Percentiles rank a stretch among this genome's conserved stretches.
phyloP scores from a whole-genome alignment of 2,888 invertebrate genomes.

The Calameuta filiformis region DNA sequence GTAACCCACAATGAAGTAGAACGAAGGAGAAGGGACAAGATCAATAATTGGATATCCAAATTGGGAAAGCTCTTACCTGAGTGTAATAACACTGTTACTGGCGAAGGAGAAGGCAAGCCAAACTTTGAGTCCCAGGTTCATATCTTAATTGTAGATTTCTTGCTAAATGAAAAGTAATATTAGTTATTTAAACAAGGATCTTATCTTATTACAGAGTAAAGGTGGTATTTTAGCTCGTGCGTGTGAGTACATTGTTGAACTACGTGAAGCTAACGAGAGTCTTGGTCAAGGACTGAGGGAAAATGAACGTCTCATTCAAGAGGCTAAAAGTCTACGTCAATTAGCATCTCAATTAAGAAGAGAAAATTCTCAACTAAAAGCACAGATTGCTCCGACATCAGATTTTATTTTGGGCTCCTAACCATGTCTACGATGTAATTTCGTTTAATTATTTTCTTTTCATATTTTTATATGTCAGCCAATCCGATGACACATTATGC shows the following conservation, averaged over 20 bases:
- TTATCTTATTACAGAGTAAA: slow-evolving; percentile 75
- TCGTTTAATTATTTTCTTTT: neutral
- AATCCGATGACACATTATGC: neutral
- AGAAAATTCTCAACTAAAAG: slow-evolving; percentile 77
- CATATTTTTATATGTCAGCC: neutral
- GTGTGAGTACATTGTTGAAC: slow-evolving; percentile 89
- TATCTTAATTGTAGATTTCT: slow-evolving; percentile 15
- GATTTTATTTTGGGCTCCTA: slow-evolving; percentile 30
- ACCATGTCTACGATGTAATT: neutral
- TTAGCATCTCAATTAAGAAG: slow-evolving; percentile 77
- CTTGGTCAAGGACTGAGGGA: slow-evolving; percentile 72
- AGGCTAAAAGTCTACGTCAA: slow-evolving; percentile 75
- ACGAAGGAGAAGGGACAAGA: slow-evolving; percentile 89
- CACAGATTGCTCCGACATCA: slow-evolving; percentile 39
- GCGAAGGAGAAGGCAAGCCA: slow-evolving; percentile 35
- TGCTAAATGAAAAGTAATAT: neutral
- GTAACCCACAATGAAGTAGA: slow-evolving; percentile 96
- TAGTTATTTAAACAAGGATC: slow-evolving; percentile 17
- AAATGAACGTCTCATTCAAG: slow-evolving; percentile 75
- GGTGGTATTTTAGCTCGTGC: slow-evolving; percentile 93
- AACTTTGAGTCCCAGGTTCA: slow-evolving; percentile 34
- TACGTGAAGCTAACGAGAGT: slow-evolving; percentile 80
- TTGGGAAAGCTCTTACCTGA: slow-evolving; percentile 87
- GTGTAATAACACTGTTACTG: slow-evolving; percentile 53
- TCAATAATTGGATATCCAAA: slow-evolving; percentile 94